Evolutionary conservation across 1,140 invertebrate species (phyloP), one percentile per base, ranked within the genome.

Genomic region (Sinella curviseta): DNA sequence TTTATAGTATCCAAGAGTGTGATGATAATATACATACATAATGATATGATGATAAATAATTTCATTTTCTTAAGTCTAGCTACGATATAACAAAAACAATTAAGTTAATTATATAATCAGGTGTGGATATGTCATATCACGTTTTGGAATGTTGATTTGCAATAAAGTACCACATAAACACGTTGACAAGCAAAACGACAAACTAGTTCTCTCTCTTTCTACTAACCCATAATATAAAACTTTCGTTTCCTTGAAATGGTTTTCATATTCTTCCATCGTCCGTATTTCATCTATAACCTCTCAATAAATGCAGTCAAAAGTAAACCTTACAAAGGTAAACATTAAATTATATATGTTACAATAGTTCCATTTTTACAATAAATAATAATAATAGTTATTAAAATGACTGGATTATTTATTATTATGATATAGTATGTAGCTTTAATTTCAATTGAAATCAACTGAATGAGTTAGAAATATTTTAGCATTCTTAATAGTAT

Each of bases 141-240:
- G 65, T 30, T 70, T 70, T 70, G 65, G 65, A 70, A 70, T 70
- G 65, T 70, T 70, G 65, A 70, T 70, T 70, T 70, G 8, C 57
- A 70, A 70, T 30, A n/a, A 70, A 70, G 65, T 70, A 70, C 65
- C 65, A 70, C 24, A 30, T 33, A 70, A 30, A 70, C 12, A 70
- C 31, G 12, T 70, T 70, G 65, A 70, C 65, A 60, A 60, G 57
- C 39, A 70, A 33, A 70, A 70, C 31, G 8, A 70, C n/a, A 30
- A 20, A 70, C 65, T 33, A 24, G 24, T 17, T 31, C n/a, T 14
- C 65, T 70, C 30, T 30, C 31, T 3, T 65, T 65, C 57, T 12
- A 65, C n/a, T n/a, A n/a, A n/a, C n/a, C n/a, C n/a, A n/a, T n/a
- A n/a, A n/a, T n/a, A n/a, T n/a, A n/a, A n/a, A n/a, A n/a, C n/a